Evolutionary conservation across 1,140 invertebrate species (phyloP).

Genomic region (Pygmarrhopalites habei): DNA sequence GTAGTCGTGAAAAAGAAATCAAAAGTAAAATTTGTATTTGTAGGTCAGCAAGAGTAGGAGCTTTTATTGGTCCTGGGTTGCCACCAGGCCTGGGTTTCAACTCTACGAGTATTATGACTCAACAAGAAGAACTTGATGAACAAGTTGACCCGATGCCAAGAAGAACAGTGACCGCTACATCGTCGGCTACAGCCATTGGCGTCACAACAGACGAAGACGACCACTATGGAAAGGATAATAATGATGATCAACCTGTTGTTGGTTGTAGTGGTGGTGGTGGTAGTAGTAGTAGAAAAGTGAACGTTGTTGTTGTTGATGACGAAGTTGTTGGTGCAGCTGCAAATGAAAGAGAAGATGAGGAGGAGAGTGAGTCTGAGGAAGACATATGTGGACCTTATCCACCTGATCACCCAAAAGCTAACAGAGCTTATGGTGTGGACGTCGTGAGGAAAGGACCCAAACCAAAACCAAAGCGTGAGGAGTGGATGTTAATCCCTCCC

Average conservation of each 20-base stretch:
- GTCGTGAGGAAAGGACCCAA: neutral
- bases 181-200: neutral
- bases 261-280: too few species aligned
- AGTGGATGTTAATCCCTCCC: conserved; percentile 39
- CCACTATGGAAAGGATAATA: conserved; percentile 11
- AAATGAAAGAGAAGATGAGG: conserved; percentile 7
- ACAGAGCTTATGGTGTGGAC: neutral
- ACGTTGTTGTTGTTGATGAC: neutral
- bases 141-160: conserved; percentile 1
- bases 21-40: conserved; percentile 19
- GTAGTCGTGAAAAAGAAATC: conserved; percentile 11
- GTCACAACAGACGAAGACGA: neutral
- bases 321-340: neutral
- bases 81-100: conserved; percentile 12
- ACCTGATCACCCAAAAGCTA: conserved; percentile 34
- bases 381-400: conserved; percentile 30
- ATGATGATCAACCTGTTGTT: neutral
- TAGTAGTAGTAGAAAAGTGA: too few species aligned
- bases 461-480: conserved; percentile 30
- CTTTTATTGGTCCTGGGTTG: conserved; percentile 7
- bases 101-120: conserved; percentile 1
- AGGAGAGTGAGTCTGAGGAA: conserved; percentile 12
- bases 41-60: conserved; percentile 16
- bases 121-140: neutral
- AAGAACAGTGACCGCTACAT: neutral